Evolutionary conservation across 1,140 invertebrate genomes (phyloP), one percentile per base, ranked within the genome.

Genomic region (Drosophila sp.): DNA sequence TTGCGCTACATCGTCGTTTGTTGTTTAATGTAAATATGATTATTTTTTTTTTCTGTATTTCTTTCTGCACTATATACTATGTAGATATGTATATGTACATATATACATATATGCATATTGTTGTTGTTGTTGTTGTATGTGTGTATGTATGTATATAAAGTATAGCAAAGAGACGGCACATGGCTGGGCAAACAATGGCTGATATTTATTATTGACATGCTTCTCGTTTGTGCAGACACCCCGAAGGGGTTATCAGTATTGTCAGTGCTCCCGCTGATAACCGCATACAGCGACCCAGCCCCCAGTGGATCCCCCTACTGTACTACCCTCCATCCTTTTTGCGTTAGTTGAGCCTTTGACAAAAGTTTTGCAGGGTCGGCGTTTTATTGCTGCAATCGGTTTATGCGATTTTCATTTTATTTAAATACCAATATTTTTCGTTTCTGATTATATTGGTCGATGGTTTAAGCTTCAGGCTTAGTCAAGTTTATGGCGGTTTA

Each of bases 201-300:
- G 84, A 83, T 87, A 87, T 87, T 87, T 87, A 87, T 87, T 87
- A 87, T 87, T 87, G 83, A 87, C 83, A 80, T 83, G 64, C 66
- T 41, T 68, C 67, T 40, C 29, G 8, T 32, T 44, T 30, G 25
- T 54, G 67, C 68, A 44, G 54, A 32, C 55, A 60, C 65, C 84
- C 83, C 76, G 23, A 47, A 66, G 84, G 83, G 84, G 80, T 87
- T 87, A 87, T 87, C 83, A 83, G 79, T 76, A 76, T 77, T 64
- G 83, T 71, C 80, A 83, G 76, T 73, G 76, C 67, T 35, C 58
- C 50, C 77, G 69, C 79, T 87, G 83, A 87, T 87, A 87, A 89
- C 84, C 82, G 66, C 67, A 50, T 50, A 25, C 2, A 81, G 32
- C 57, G 7, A 32, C 32, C 11, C 3, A 5, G 8, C 30, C 38